Conservation (phyloP, 2,113 vertebrate species). For the Cynopterus brachyotis region DNA sequence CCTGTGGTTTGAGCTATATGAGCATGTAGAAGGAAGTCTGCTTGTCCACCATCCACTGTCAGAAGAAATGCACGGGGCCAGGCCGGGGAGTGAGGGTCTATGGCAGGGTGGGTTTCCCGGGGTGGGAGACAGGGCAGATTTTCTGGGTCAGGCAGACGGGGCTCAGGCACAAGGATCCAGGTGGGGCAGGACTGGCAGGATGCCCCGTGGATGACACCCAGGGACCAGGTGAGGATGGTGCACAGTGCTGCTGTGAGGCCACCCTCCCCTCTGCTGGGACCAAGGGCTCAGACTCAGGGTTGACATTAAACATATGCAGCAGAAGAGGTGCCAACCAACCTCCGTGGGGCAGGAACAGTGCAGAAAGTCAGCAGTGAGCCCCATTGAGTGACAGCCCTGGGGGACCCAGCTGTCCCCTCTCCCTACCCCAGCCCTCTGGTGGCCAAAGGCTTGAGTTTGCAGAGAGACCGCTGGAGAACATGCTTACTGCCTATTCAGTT, state of each 20-base stretch:
- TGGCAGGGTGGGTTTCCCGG: neutral
- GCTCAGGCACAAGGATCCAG: neutral
- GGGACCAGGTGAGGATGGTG: neutral
- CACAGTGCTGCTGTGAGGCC: neutral
- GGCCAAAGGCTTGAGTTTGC: neutral
- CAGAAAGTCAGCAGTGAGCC: neutral
- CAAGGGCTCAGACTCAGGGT: neutral
- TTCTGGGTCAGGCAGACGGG: neutral
- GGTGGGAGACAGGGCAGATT: too few relatives aligned
- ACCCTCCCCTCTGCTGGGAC: neutral
- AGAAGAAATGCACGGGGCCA: neutral
- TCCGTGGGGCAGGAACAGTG: rapidly evolving
- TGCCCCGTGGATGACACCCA: neutral
- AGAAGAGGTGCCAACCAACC: neutral
- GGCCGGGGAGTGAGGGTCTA: neutral
- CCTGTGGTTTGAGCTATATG: neutral
- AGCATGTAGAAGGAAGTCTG: neutral
- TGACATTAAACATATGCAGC: neutral
- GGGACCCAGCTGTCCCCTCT: too few relatives aligned
- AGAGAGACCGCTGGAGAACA: neutral
- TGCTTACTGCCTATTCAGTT: neutral
- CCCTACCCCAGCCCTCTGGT: neutral
- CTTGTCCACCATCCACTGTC: neutral
- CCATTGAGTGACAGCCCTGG: neutral
- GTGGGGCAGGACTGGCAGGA: rapidly evolving